Evolutionary conservation across 2,888 invertebrate genomes (phyloP).

Genomic region (Ditula angustiorana): DNA sequence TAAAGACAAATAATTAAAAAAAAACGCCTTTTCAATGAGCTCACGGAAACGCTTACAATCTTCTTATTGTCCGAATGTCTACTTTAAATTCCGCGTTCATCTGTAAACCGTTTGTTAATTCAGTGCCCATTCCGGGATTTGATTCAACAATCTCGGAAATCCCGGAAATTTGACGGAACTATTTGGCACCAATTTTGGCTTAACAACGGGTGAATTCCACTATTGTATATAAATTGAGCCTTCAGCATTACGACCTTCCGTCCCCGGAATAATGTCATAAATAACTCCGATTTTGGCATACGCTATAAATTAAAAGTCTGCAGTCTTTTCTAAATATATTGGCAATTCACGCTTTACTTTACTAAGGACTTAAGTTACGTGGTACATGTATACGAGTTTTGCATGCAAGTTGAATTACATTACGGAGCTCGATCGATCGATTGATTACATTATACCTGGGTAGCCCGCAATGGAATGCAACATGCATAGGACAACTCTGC

Average conservation of each 20-base stretch:
- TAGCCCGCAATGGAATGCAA: too few species aligned
- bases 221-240: slow-evolving; percentile 8
- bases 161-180: slow-evolving; percentile 22
- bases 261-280: background rate
- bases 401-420: too few species aligned
- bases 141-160: slow-evolving; percentile 23
- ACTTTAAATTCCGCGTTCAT: slow-evolving; percentile 13
- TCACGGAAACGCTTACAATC: background rate
- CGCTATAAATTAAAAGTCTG: background rate
- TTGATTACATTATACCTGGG: too few species aligned
- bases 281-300: background rate
- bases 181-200: slow-evolving; percentile 19
- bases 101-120: slow-evolving; percentile 17
- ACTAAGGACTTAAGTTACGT: too few species aligned
- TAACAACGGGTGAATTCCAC: slow-evolving; percentile 10
- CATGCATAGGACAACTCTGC: too few species aligned
- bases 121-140: slow-evolving; percentile 14
- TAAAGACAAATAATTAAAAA: background rate
- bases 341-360: background rate
- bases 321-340: background rate
- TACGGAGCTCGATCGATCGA: too few species aligned
- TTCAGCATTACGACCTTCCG: background rate
- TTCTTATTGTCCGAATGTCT: background rate
- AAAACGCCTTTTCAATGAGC: background rate
- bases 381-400: too few species aligned